Conservation (phyloP, 2,797 vertebrate genomes). For the Melopsittacus undulatus region DNA sequence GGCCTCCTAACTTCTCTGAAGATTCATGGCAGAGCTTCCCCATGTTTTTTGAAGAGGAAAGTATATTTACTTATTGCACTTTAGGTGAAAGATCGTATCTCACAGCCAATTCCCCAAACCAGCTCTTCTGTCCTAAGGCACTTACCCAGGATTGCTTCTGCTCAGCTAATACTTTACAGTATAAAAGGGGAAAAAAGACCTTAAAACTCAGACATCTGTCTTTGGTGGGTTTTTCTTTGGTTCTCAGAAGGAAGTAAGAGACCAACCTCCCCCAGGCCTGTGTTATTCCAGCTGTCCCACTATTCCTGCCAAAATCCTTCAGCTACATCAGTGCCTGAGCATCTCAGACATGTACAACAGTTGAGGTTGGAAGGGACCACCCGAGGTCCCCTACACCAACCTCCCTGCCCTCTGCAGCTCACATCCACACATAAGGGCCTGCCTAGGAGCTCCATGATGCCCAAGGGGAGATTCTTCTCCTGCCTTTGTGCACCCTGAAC, state of each 20-base stretch:
- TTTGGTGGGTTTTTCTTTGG: constrained; percentile 19
- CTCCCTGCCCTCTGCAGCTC: not conserved
- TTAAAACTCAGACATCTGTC: constrained; percentile 39
- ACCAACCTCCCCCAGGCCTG: constrained; percentile 9
- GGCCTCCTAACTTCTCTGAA: not conserved
- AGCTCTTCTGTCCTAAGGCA: constrained; percentile 45
- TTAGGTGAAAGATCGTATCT: constrained; percentile 3
- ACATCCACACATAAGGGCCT: rapidly evolving
- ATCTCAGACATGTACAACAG: not conserved
- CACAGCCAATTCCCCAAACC: constrained; percentile 25
- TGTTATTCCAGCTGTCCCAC: not conserved
- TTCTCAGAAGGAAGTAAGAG: not conserved
- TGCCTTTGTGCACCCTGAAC: rapidly evolving
- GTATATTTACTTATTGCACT: constrained; percentile 43
- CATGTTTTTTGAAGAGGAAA: constrained; percentile 20
- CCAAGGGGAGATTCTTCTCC: not conserved
- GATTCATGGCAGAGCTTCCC: constrained; percentile 1
- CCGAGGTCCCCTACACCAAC: not conserved
- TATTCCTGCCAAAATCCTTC: not conserved
- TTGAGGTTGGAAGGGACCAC: not conserved
- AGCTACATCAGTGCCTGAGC: not conserved
- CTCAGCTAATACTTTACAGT: constrained; percentile 9
- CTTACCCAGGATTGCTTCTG: not conserved
- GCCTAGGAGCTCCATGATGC: rapidly evolving
- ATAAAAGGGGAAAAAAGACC: constrained; percentile 43